Conservation (phyloP, 2,797 vertebrate species). For the Smutsia temminckii region DNA sequence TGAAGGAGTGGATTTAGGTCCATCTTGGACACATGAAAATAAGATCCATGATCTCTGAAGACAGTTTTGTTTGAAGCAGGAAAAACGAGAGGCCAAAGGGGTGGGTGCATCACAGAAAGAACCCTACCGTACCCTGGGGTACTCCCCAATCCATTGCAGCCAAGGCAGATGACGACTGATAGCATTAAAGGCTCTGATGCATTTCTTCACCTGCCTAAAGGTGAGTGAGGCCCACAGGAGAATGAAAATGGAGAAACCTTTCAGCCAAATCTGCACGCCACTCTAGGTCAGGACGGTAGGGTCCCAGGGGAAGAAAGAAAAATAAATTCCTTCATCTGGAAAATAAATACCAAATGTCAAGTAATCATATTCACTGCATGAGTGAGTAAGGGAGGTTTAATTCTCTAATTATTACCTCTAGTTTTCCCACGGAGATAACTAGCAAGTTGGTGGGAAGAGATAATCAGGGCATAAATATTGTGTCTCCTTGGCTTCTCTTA, state of each 20-base stretch:
- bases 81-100: not conserved
- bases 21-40: not conserved
- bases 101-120: not conserved
- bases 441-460: conserved; percentile 81
- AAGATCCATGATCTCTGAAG: not conserved
- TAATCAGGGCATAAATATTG: conserved; percentile 81
- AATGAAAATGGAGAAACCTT: not conserved
- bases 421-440: conserved; percentile 82
- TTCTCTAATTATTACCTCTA: conserved; percentile 84
- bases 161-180: not conserved
- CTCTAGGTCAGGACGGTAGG: conserved; percentile 75
- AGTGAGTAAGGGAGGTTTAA: conserved; percentile 81
- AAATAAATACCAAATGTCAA: conserved; percentile 85
- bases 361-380: conserved; percentile 79
- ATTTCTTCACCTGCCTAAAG: not conserved
- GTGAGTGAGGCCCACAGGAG: not conserved
- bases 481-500: conserved; percentile 74
- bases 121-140: rapidly evolving
- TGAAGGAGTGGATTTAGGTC: not conserved
- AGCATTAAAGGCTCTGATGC: not conserved
- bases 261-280: conserved; percentile 47
- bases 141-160: not conserved
- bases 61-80: not conserved
- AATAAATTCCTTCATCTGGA: conserved; percentile 85
- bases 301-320: conserved; percentile 78